Conservation (phyloP, 2,113 vertebrate genomes). For the Mastomys coucha region DNA sequence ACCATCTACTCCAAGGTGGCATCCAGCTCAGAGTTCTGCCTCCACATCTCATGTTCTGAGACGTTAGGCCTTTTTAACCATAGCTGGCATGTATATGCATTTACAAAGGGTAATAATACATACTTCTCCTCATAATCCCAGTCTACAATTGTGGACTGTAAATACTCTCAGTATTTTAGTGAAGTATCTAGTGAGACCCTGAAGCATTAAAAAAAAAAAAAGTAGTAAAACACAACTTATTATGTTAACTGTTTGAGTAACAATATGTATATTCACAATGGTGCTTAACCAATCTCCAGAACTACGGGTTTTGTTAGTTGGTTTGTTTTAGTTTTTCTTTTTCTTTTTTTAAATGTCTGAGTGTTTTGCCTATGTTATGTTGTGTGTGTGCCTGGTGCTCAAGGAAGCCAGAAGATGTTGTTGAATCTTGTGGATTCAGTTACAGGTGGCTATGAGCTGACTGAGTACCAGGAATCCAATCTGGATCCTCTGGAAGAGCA, state of each 20-base stretch:
- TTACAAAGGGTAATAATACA: not conserved
- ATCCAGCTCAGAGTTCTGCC: no score
- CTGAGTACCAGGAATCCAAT: not conserved
- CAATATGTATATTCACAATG: not conserved
- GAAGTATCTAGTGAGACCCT: not conserved
- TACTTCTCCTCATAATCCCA: not conserved
- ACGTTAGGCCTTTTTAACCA: not conserved
- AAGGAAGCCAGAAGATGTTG: not conserved
- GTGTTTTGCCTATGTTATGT: not conserved
- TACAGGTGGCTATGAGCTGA: not conserved
- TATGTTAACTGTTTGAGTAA: not conserved
- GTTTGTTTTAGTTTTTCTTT: not conserved
- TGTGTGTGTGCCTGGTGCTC: not conserved
- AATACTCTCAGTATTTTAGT: not conserved
- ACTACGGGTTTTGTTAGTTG: not conserved
- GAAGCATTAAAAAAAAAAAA: not conserved
- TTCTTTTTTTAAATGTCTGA: not conserved
- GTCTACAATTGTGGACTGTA: not conserved
- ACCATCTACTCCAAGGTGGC: not conserved
- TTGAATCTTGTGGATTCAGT: not conserved
- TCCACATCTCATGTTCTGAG: not conserved
- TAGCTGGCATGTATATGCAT: not conserved
- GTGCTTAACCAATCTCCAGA: not conserved
- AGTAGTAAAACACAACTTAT: not conserved
- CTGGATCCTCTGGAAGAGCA: not conserved